Evolutionary conservation across 2,888 invertebrate genomes (phyloP).

Genomic region (Diachrysia chrysitis): DNA sequence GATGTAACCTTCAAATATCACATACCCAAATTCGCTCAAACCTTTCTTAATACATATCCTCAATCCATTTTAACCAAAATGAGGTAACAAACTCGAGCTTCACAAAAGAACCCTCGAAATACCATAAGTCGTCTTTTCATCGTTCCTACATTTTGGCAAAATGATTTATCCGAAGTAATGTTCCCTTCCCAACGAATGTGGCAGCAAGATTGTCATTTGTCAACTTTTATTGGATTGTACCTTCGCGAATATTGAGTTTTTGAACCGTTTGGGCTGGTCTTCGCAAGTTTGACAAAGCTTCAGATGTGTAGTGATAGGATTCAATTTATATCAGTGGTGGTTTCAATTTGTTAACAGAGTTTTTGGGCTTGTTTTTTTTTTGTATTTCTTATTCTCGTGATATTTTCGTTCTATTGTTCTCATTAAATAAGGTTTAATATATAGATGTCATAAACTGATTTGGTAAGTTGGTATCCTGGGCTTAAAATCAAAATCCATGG

Average conservation of each 20-base stretch:
- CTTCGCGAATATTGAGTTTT: conserved; percentile 30
- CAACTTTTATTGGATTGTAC: conserved; percentile 34
- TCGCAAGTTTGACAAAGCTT: not conserved
- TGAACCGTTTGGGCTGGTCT: not conserved
- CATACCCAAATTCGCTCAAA: not conserved
- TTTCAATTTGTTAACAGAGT: not conserved
- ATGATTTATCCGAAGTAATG: conserved; percentile 48
- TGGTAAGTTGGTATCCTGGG: too few relatives aligned
- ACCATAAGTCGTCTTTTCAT: conserved; percentile 57
- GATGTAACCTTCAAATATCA: not conserved
- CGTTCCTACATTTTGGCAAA: conserved; percentile 19
- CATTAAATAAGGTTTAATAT: not conserved
- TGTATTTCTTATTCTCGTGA: too few relatives aligned
- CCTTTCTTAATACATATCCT: conserved; percentile 8
- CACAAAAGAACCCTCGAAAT: conserved; percentile 28
- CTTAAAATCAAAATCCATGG: too few relatives aligned
- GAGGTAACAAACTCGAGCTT: conserved; percentile 35
- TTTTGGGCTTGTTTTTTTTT: too few relatives aligned
- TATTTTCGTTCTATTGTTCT: not conserved
- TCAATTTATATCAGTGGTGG: not conserved
- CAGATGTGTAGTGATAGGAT: not conserved
- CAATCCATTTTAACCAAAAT: conserved; percentile 28
- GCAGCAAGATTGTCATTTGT: conserved; percentile 47
- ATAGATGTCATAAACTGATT: too few relatives aligned
- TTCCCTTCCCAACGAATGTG: conserved; percentile 13